Evolutionary conservation across 2,113 vertebrate genomes (phyloP).

Genomic region (Ptychochromis oligacanthus): DNA sequence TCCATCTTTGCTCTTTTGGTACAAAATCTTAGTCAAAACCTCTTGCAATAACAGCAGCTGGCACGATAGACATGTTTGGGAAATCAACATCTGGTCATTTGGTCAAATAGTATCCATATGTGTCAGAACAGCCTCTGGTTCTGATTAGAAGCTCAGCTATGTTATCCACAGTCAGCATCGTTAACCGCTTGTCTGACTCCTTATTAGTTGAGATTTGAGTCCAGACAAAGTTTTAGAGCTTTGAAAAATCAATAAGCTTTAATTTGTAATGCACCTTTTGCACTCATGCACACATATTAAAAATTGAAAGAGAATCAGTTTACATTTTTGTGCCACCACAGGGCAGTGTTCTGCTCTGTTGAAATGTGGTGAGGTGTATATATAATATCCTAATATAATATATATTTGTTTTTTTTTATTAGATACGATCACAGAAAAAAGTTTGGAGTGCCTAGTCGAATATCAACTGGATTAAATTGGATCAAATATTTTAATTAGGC

Average conservation of each 20-base stretch:
- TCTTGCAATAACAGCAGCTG: slow-evolving; percentile 64
- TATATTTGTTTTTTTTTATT: neutral
- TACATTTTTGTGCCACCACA: neutral
- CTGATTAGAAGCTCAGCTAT: slow-evolving; percentile 61
- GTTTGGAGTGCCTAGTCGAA: neutral
- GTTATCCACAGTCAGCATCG: slow-evolving; percentile 54
- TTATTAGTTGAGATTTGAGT: slow-evolving; percentile 59
- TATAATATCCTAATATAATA: neutral
- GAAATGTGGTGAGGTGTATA: neutral
- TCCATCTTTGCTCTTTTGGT: slow-evolving; percentile 28
- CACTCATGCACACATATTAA: neutral
- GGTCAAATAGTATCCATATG: slow-evolving; percentile 69
- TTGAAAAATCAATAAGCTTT: slow-evolving; percentile 27
- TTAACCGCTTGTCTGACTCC: slow-evolving; percentile 50
- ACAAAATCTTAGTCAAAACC: slow-evolving; percentile 43
- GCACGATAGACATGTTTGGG: slow-evolving; percentile 63
- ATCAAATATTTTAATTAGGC: neutral
- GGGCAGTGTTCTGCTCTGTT: neutral
- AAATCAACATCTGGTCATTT: slow-evolving; percentile 73
- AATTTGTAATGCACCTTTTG: slow-evolving; percentile 31
- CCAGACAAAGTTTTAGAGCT: slow-evolving; percentile 35
- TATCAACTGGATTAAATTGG: neutral
- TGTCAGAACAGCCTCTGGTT: slow-evolving; percentile 60
- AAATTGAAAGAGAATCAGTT: neutral
- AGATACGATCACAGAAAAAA: neutral